phyloP scores from a whole-genome alignment of 2,888 invertebrate genomes.

The Rhorus exstirpatorius region DNA sequence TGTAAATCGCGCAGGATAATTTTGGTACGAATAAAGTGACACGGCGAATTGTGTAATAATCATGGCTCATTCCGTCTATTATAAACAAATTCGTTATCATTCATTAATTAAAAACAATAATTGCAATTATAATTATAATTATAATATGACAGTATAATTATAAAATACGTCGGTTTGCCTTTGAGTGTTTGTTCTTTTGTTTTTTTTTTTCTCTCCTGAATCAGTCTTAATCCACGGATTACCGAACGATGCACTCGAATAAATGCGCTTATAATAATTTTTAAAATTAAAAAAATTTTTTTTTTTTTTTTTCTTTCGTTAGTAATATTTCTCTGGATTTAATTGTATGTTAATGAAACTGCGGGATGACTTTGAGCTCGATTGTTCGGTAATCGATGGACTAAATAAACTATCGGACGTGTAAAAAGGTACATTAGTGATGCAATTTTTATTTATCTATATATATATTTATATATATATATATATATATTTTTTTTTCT shows the following conservation, averaged over 20 bases:
- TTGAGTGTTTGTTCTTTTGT: conserved; percentile 71
- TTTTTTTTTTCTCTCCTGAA: conserved; percentile 70
- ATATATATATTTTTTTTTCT: conserved; percentile 14
- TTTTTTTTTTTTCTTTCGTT: conserved; percentile 32
- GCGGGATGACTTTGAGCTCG: conserved; percentile 9
- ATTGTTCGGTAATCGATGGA: conserved; percentile 77
- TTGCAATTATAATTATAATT: conserved; percentile 71
- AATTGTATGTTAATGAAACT: conserved; percentile 19
- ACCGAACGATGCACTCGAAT: conserved; percentile 62
- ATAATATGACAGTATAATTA: conserved; percentile 76
- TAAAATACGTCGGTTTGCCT: conserved; percentile 81
- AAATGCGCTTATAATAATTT: conserved; percentile 56
- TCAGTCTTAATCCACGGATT: conserved; percentile 83
- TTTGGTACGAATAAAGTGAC: conserved; percentile 19
- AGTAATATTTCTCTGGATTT: conserved; percentile 11
- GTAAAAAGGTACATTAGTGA: conserved; percentile 75
- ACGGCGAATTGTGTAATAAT: conserved; percentile 72
- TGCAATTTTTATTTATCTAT: conserved; percentile 60
- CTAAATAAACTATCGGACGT: conserved; percentile 77
- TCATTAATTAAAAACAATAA: conserved; percentile 82
- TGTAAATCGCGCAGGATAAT: not conserved
- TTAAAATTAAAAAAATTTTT: not conserved
- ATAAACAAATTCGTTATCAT: conserved; percentile 83
- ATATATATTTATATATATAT: conserved; percentile 42
- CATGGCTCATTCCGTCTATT: conserved; percentile 85